Conservation (phyloP, 1,140 invertebrate genomes). For the Drosophila dunni region DNA sequence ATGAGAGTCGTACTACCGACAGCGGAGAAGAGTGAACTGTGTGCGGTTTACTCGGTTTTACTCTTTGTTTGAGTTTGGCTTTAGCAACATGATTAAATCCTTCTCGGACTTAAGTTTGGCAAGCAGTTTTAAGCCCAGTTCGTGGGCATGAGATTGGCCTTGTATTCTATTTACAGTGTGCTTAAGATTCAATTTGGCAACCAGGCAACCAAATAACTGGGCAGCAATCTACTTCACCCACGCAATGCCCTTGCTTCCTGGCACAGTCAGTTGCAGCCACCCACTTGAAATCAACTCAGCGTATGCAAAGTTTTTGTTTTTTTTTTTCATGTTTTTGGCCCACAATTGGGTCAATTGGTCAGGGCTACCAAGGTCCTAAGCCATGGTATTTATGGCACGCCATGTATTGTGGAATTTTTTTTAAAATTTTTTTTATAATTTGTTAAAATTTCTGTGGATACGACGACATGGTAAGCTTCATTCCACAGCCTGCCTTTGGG, state of each 20-base stretch:
- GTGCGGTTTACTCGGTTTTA: background rate
- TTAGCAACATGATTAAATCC: constrained; percentile 25
- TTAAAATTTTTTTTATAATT: constrained; percentile 59
- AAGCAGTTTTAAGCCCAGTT: constrained; percentile 10
- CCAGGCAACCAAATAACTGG: constrained; percentile 33
- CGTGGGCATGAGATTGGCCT: constrained; percentile 43
- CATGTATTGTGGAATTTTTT: constrained; percentile 64
- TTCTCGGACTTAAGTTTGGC: constrained; percentile 5
- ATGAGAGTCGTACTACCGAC: background rate
- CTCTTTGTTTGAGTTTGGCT: constrained; percentile 34
- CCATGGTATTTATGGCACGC: constrained; percentile 75
- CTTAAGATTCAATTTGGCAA: constrained; percentile 76
- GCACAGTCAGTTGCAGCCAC: constrained; percentile 3
- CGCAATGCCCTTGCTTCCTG: background rate
- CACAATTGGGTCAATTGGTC: constrained; percentile 80
- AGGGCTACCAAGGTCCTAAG: constrained; percentile 78
- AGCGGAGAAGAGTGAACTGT: background rate
- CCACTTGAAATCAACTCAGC: constrained; percentile 46
- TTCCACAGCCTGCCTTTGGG: constrained; percentile 7
- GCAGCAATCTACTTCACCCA: constrained; percentile 6
- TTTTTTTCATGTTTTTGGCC: constrained; percentile 5
- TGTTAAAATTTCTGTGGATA: constrained; percentile 55
- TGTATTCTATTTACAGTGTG: constrained; percentile 52
- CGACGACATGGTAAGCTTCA: constrained; percentile 25
- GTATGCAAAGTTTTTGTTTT: constrained; percentile 59